These are phyloP conservation scores for Choreutis nemorana DNA, from an alignment of 2,888 invertebrate genomes.

Conservation along the genomic window DNA sequence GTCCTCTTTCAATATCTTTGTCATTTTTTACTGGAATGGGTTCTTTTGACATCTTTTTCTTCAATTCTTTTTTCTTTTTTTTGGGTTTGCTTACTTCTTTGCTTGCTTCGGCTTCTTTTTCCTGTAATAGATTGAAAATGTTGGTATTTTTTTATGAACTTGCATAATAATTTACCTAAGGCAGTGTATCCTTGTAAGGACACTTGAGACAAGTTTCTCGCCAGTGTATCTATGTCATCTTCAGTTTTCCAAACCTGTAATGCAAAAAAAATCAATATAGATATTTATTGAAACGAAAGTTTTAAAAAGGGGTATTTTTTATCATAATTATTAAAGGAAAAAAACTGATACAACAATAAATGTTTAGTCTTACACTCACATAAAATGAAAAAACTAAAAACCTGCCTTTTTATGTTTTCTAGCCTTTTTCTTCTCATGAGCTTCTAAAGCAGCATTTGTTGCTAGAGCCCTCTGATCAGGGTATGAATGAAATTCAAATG, in stretches of 20 bases:
- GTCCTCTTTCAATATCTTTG: neutral
- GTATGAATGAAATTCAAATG: constrained; percentile 84
- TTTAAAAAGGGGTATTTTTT: neutral
- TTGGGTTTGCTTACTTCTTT: constrained; percentile 20
- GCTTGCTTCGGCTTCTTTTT: constrained; percentile 33
- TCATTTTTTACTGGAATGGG: constrained; percentile 6
- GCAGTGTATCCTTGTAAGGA: constrained; percentile 51
- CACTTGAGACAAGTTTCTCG: constrained; percentile 58
- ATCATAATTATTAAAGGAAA: neutral
- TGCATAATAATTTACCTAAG: constrained; percentile 57
- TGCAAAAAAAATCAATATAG: constrained; percentile 11
- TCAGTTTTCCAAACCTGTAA: constrained; percentile 42
- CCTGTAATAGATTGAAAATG: constrained; percentile 53
- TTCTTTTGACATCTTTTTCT: constrained; percentile 12
- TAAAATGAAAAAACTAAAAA: constrained; percentile 17
- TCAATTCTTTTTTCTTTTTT: constrained; percentile 12
- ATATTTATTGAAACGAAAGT: neutral
- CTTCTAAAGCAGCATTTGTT: constrained; percentile 24
- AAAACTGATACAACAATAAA: too few species aligned
- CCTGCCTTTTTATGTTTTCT: constrained; percentile 40
- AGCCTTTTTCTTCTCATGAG: constrained; percentile 38
- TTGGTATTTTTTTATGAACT: constrained; percentile 49
- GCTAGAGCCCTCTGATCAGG: constrained; percentile 51
- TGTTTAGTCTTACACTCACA: neutral
- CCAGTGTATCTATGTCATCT: constrained; percentile 50